Base-by-base conservation (phyloP, 1,140 invertebrate genomes). In the Drosophila lacteicornis region DNA sequence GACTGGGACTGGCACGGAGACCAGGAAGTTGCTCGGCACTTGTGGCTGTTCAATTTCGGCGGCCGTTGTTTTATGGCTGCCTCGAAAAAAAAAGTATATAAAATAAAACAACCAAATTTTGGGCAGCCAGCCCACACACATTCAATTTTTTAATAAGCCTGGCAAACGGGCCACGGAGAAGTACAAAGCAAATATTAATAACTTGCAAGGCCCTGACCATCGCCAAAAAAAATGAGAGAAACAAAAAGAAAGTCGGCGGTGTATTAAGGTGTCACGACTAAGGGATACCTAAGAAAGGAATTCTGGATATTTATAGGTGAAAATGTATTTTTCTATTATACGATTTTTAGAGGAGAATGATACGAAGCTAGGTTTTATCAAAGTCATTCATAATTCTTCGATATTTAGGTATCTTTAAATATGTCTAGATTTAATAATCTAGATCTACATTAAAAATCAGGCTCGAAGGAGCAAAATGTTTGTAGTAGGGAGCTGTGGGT, bases 181-280 rank as follows among this genome's bases (percentile, higher is more conserved):
- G 85, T 85, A 90, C 85, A 91, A 74, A 85, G 86, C 86, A 90
- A 90, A 90, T 85, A 90, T 90, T 74, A 90, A 90, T 90, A 90
- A 90, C 86, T 91, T 90, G 82, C 82, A 90, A 91, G 85, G 83
- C 79, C 82, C 77, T 67, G 70, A 73, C 77, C 84, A 68, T 57
- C 19, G 75, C 51, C 57, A 13, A 80, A 67, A 68, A 80, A 68
- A 78, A 53, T 3, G 45, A 33, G 9, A 46, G 33, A 27, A 74
- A 45, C 49, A 78, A 69, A 50, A 69, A 78, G 67, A 70, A 46
- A 51, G 25, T 4, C 12, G 0, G 17, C 13, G 17, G 11, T 12
- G 1, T 0, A 40, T 7, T 11, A 11, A 1, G 12, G n/a, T 1
- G 22, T 38, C 2, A 0, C 11, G 67, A 56, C 67, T 47, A 19